phyloP scores from a whole-genome alignment of 2,113 vertebrate species.

The Panthera uncia region DNA sequence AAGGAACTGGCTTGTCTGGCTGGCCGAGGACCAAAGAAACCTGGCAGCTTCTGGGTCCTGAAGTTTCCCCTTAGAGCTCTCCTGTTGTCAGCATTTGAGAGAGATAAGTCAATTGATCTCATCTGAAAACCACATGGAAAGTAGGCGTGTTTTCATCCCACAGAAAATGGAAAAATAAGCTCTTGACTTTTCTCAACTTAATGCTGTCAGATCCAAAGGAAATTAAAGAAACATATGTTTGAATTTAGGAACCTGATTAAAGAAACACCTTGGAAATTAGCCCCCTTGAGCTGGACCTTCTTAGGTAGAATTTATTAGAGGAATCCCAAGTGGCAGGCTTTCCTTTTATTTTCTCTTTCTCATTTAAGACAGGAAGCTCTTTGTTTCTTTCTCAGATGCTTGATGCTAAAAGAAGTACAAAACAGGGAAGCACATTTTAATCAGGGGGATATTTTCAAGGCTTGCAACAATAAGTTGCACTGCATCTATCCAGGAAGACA shows the following conservation, averaged over 20 bases:
- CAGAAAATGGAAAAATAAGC: conserved; percentile 77
- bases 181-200: conserved; percentile 76
- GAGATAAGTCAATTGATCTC: conserved; percentile 81
- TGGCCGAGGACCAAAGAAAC: conserved; percentile 30
- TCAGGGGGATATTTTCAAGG: conserved; percentile 47
- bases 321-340: neutral
- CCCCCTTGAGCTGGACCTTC: conserved; percentile 44
- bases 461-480: conserved; percentile 3
- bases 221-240: conserved; percentile 75
- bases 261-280: conserved; percentile 79
- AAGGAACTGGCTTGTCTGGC: neutral
- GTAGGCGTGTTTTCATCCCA: conserved; percentile 77
- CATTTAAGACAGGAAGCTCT: conserved; percentile 52
- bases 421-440: conserved; percentile 63
- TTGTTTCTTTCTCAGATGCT: conserved; percentile 49
- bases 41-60: conserved; percentile 39
- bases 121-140: conserved; percentile 81
- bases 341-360: conserved; percentile 23
- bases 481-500: neutral
- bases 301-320: conserved; percentile 59
- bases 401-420: conserved; percentile 36
- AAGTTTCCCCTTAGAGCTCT: conserved; percentile 67
- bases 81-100: conserved; percentile 74
- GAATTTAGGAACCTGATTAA: conserved; percentile 74
- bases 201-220: conserved; percentile 78